These are phyloP conservation scores for Sinodicranocentrus sp. DNA, from an alignment of 2,888 invertebrate species.

Conservation along the genomic window DNA sequence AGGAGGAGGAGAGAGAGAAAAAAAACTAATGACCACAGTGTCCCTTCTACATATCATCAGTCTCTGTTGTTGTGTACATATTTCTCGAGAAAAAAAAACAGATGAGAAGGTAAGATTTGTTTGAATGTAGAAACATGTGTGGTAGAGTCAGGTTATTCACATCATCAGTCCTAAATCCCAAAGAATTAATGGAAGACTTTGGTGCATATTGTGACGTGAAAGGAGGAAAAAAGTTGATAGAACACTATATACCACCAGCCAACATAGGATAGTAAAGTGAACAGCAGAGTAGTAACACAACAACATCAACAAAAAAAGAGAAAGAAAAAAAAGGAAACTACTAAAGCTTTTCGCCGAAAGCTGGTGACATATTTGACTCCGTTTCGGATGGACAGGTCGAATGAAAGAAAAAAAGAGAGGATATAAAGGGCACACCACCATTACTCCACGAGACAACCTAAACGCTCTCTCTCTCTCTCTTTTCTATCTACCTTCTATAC, in stretches of 20 bases:
- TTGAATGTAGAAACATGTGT: constrained; percentile 60
- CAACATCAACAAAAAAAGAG: constrained; percentile 42
- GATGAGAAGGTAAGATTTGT: constrained; percentile 46
- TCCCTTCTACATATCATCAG: constrained; percentile 24
- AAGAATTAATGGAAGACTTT: constrained; percentile 51
- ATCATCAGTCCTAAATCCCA: constrained; percentile 57
- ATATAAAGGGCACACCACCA: constrained; percentile 63
- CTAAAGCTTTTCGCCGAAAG: constrained; percentile 39
- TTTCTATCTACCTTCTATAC: not conserved
- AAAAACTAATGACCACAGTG: constrained; percentile 36
- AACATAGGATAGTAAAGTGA: too few relatives aligned
- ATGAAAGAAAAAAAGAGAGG: constrained; percentile 54
- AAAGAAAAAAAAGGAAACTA: constrained; percentile 20
- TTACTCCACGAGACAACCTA: constrained; percentile 10
- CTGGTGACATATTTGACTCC: constrained; percentile 69
- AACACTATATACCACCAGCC: constrained; percentile 6
- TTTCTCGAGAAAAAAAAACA: constrained; percentile 7
- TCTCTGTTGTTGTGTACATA: constrained; percentile 20
- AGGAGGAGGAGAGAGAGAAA: not conserved
- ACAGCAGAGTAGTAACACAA: too few relatives aligned
- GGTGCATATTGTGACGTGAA: constrained; percentile 48
- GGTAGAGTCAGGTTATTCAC: constrained; percentile 66
- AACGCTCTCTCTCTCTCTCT: not conserved
- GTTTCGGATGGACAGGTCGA: constrained; percentile 65
- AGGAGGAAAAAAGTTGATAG: constrained; percentile 52